Evolutionary conservation across 2,797 vertebrate genomes (phyloP).

Genomic region (Setipinna tenuifilis): DNA sequence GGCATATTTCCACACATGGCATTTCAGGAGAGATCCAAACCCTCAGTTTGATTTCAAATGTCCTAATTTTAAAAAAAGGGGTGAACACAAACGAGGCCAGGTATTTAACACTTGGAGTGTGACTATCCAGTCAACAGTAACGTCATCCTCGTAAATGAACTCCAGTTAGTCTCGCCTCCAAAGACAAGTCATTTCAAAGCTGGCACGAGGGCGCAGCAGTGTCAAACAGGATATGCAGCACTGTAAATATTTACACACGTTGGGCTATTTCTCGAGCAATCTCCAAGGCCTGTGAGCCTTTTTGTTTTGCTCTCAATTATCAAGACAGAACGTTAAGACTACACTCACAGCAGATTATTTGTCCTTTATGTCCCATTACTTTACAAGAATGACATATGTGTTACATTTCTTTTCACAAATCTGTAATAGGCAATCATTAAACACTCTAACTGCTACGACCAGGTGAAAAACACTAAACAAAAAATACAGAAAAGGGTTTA

Average conservation of each 20-base stretch:
- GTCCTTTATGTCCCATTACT: not conserved
- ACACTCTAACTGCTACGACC: not conserved
- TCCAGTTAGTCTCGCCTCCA: not conserved
- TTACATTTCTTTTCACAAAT: not conserved
- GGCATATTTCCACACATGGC: not conserved
- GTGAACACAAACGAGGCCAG: not conserved
- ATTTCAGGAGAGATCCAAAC: not conserved
- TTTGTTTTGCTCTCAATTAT: not conserved
- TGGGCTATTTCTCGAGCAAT: not conserved
- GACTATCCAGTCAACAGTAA: not conserved
- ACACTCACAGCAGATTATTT: not conserved
- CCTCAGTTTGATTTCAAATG: not conserved
- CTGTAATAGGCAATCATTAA: not conserved
- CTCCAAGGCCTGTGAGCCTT: not conserved
- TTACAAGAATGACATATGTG: not conserved
- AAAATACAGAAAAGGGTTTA: not conserved
- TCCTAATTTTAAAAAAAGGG: not conserved
- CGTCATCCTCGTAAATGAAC: not conserved
- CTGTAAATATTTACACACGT: conserved; percentile 8
- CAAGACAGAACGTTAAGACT: not conserved
- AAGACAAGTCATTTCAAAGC: not conserved
- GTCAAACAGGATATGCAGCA: conserved; percentile 2
- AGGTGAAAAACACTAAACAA: not conserved
- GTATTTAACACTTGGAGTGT: not conserved
- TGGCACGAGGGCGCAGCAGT: conserved; percentile 3